Conservation (phyloP, 2,888 invertebrate species). For the Trileptium ribeirensis region DNA sequence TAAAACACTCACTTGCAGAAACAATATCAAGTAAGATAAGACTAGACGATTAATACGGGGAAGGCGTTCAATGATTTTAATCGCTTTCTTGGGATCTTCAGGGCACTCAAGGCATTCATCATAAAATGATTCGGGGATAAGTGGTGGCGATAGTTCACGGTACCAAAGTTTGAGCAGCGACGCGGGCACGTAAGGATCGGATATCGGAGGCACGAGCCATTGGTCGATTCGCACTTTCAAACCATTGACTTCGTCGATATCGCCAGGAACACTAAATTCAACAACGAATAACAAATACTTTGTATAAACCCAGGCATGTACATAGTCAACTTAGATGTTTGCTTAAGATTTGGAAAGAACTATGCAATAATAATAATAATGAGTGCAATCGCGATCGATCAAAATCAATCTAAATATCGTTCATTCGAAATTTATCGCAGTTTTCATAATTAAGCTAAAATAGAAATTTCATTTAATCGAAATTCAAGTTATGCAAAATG, state of each 20-base stretch:
- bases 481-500: no score
- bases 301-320: no score
- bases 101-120: constrained; percentile 63
- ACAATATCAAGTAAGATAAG: constrained; percentile 63
- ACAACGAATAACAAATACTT: no score
- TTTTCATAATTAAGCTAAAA: no score
- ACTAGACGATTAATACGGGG: constrained; percentile 83
- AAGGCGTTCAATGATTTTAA: constrained; percentile 73
- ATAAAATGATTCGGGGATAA: constrained; percentile 85
- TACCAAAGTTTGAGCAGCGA: constrained; percentile 85
- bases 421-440: no score
- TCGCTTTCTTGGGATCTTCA: constrained; percentile 65
- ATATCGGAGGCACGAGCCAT: constrained; percentile 66
- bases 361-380: no score
- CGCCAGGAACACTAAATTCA: constrained; percentile 80
- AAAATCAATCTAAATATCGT: no score
- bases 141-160: constrained; percentile 84
- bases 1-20: constrained; percentile 67
- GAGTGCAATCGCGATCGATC: no score
- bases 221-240: constrained; percentile 80
- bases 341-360: no score
- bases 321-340: no score
- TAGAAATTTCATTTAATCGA: no score
- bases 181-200: constrained; percentile 85
- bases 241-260: constrained; percentile 82